A percentile compares a stretch with the other conserved stretches of the same genome.
These are phyloP conservation scores for Euspilapteryx auroguttella DNA, from an alignment of 2,888 invertebrate species.

Conservation along the genomic window DNA sequence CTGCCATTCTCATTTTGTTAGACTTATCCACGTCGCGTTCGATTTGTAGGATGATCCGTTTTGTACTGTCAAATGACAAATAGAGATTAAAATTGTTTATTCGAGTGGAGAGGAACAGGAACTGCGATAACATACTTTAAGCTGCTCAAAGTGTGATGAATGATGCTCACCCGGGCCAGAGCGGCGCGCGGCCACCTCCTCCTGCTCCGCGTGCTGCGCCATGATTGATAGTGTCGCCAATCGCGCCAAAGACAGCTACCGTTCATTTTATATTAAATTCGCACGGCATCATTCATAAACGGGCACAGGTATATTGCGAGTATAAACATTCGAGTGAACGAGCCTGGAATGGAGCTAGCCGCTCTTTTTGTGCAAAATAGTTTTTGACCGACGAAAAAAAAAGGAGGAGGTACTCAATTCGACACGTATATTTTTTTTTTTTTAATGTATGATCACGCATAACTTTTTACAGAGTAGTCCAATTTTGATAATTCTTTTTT, in stretches of 20 bases:
- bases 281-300: conserved; percentile 6
- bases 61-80: too few species aligned
- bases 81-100: too few species aligned
- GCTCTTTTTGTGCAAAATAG: background rate
- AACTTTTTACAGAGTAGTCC: too few species aligned
- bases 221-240: conserved; percentile 40
- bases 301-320: background rate
- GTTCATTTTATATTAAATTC: conserved; percentile 8
- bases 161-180: conserved; percentile 32
- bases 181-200: conserved; percentile 12
- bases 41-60: too few species aligned
- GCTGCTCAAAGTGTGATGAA: conserved; percentile 52
- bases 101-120: conserved; percentile 10
- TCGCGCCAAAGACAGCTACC: conserved; percentile 3
- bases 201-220: conserved; percentile 15
- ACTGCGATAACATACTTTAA: conserved; percentile 40
- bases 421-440: too few species aligned
- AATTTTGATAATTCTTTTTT: too few species aligned
- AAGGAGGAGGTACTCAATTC: too few species aligned
- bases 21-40: too few species aligned
- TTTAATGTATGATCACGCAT: too few species aligned
- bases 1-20: too few species aligned
- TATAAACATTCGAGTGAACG: background rate
- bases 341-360: background rate
- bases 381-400: too few species aligned